phyloP scores from a whole-genome alignment of 2,888 invertebrate species.

The Scaeva pyrastri region DNA sequence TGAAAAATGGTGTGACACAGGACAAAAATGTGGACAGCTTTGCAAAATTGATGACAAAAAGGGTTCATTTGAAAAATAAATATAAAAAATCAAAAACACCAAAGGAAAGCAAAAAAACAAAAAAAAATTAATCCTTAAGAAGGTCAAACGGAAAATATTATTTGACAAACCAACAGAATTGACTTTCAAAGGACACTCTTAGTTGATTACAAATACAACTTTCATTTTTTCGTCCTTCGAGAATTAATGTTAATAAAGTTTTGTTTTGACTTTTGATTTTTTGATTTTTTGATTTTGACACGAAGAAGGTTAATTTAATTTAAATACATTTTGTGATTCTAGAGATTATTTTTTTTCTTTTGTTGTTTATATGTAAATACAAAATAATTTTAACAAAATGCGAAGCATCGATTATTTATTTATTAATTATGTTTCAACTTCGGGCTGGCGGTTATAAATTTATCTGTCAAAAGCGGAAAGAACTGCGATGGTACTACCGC shows the following conservation, averaged over 20 bases:
- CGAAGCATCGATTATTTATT: constrained; percentile 36
- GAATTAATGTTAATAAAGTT: constrained; percentile 6
- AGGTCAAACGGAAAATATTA: constrained; percentile 4
- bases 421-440: constrained; percentile 23
- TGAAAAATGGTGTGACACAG: constrained; percentile 22
- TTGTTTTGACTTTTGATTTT: background rate
- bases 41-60: constrained; percentile 24
- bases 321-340: background rate
- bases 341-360: background rate
- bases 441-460: background rate
- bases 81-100: background rate
- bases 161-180: background rate
- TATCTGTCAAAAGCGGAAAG: background rate
- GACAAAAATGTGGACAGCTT: constrained; percentile 20
- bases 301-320: background rate
- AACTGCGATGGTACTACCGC: constrained; percentile 17
- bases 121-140: constrained; percentile 17
- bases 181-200: constrained; percentile 5
- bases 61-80: constrained; percentile 3
- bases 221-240: background rate
- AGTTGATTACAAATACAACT: constrained; percentile 37
- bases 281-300: background rate
- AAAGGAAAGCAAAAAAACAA: background rate
- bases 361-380: background rate
- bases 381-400: too few relatives aligned